These are phyloP conservation scores for Ennomos erosarius DNA, from an alignment of 2,888 invertebrate species.

Conservation along the genomic window DNA sequence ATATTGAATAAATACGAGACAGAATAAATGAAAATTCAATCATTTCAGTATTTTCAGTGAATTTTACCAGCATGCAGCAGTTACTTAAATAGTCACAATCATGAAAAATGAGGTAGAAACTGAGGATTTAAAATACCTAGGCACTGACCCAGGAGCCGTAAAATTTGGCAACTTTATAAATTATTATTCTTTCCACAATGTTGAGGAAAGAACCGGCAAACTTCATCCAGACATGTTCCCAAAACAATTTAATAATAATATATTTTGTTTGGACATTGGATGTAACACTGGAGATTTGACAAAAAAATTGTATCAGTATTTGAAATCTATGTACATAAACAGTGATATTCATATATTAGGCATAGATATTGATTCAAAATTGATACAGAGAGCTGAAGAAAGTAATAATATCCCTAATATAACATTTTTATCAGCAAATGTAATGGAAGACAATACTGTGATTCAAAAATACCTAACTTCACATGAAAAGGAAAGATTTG, in stretches of 20 bases:
- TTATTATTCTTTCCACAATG: constrained; percentile 93
- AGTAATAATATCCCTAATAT: constrained; percentile 75
- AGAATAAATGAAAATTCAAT: too few relatives aligned
- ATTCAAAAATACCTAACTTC: constrained; percentile 78
- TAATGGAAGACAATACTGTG: constrained; percentile 75
- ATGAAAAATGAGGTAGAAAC: constrained; percentile 43
- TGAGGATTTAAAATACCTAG: constrained; percentile 72
- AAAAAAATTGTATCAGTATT: constrained; percentile 79
- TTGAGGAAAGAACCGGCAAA: constrained; percentile 87
- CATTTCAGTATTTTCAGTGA: too few relatives aligned
- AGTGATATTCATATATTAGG: constrained; percentile 84
- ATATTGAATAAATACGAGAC: too few relatives aligned
- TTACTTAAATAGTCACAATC: constrained; percentile 4
- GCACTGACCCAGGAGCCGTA: constrained; percentile 90
- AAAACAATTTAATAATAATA: constrained; percentile 38
- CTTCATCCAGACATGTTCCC: constrained; percentile 77
- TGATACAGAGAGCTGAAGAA: constrained; percentile 88
- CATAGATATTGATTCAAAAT: constrained; percentile 89
- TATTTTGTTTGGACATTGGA: constrained; percentile 89
- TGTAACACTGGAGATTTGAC: constrained; percentile 94
- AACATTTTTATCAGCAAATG: constrained; percentile 85
- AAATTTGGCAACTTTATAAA: constrained; percentile 94
- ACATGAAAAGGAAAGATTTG: constrained; percentile 81
- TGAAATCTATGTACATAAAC: constrained; percentile 69
- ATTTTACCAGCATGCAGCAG: too few relatives aligned